Percentiles rank a stretch among this genome's conserved stretches.
Evolutionary conservation across 2,113 vertebrate species (phyloP).

Genomic region (Ramphastos sulfuratus): DNA sequence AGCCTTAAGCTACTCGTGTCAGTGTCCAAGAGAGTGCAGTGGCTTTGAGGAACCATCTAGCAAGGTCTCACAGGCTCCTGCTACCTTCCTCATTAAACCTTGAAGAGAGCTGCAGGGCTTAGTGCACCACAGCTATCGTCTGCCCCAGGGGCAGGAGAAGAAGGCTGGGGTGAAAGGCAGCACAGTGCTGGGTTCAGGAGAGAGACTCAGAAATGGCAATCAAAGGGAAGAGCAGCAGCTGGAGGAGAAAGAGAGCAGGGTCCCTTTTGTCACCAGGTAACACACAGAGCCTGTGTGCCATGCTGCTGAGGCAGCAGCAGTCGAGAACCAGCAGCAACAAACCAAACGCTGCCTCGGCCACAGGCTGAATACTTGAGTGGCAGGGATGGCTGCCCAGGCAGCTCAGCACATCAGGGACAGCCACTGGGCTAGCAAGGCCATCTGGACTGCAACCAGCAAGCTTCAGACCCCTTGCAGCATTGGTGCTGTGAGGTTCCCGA

Average conservation of each 20-base stretch:
- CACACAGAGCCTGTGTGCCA: not conserved
- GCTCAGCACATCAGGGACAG: not conserved
- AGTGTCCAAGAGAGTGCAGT: constrained; percentile 45
- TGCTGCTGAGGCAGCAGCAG: not conserved
- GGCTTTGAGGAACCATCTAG: constrained; percentile 55
- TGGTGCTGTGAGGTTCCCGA: not conserved
- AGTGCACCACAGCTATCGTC: not conserved
- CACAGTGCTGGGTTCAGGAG: constrained; percentile 9
- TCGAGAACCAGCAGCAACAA: not conserved
- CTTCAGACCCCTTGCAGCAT: not conserved
- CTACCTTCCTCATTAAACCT: constrained; percentile 67
- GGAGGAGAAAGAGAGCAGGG: not conserved
- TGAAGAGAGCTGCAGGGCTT: constrained; percentile 7
- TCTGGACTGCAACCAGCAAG: not conserved
- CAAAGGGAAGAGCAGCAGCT: not conserved
- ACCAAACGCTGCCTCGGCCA: not conserved
- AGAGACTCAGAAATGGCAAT: not conserved
- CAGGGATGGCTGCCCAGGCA: not conserved
- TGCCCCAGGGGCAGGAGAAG: not conserved
- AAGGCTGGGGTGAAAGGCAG: constrained; percentile 45
- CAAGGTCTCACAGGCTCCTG: not conserved
- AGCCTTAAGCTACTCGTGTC: constrained; percentile 40
- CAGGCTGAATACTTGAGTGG: not conserved
- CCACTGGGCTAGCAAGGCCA: not conserved
- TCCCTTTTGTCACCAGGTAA: not conserved